Conservation (phyloP, 2,113 vertebrate genomes). For the Egretta garzetta region DNA sequence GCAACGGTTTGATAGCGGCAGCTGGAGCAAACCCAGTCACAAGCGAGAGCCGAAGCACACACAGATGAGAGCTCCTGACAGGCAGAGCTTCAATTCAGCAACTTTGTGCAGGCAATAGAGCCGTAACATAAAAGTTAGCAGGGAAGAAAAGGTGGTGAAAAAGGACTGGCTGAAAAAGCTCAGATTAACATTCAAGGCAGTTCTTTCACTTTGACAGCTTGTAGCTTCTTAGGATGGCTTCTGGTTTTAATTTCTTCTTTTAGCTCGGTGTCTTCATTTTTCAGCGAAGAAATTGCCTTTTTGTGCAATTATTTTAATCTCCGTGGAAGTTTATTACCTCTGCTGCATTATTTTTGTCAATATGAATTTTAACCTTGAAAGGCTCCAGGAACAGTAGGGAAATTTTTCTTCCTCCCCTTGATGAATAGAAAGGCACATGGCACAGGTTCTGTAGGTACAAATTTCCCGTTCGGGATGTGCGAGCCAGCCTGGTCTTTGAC, state of each 20-base stretch:
- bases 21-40: slow-evolving; percentile 21
- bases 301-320: background rate
- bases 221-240: slow-evolving; percentile 4
- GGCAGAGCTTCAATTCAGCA: slow-evolving; percentile 17
- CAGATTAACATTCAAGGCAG: slow-evolving; percentile 46
- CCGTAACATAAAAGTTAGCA: slow-evolving; percentile 35
- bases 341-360: background rate
- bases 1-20: background rate
- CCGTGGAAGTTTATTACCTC: background rate
- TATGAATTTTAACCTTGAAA: slow-evolving; percentile 12
- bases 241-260: slow-evolving; percentile 41
- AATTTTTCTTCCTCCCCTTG: background rate
- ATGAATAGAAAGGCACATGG: background rate
- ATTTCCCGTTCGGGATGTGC: background rate
- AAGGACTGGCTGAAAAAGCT: slow-evolving; percentile 44
- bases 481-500: background rate
- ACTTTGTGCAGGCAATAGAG: background rate
- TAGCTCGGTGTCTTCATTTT: background rate
- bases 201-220: slow-evolving; percentile 3
- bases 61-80: slow-evolving; percentile 28
- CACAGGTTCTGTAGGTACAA: background rate
- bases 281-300: background rate
- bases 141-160: slow-evolving; percentile 37
- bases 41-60: background rate
- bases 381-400: background rate